Evolutionary conservation across 2,888 invertebrate species (phyloP).

Genomic region (Drosophila prostipennis): DNA sequence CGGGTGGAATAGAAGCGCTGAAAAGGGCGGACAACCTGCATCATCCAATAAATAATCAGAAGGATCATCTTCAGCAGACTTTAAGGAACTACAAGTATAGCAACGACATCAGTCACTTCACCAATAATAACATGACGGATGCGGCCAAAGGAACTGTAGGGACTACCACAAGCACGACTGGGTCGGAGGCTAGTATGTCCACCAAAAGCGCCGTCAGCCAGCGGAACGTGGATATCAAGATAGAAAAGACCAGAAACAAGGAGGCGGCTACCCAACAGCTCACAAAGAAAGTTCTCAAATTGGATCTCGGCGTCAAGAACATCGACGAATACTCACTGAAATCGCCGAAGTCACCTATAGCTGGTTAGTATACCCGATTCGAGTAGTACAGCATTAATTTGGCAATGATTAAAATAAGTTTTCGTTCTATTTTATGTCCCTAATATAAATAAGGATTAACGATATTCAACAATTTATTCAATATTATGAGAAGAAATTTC

Average conservation of each 20-base stretch:
- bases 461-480: no score
- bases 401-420: neutral
- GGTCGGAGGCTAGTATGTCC: slow-evolving; percentile 26
- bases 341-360: slow-evolving; percentile 84
- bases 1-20: slow-evolving; percentile 8
- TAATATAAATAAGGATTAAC: no score
- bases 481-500: no score
- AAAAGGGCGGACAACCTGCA: slow-evolving; percentile 6
- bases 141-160: slow-evolving; percentile 10
- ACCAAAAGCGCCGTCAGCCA: slow-evolving; percentile 86
- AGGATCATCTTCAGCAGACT: neutral
- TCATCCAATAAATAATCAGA: neutral
- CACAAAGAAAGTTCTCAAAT: slow-evolving; percentile 81
- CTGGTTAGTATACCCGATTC: slow-evolving; percentile 63
- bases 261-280: slow-evolving; percentile 76
- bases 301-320: slow-evolving; percentile 82
- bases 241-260: slow-evolving; percentile 83
- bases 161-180: slow-evolving; percentile 16
- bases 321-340: slow-evolving; percentile 81
- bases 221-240: slow-evolving; percentile 86
- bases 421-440: neutral
- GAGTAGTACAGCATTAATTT: neutral
- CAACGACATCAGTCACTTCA: slow-evolving; percentile 24
- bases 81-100: slow-evolving; percentile 2
- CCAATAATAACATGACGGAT: slow-evolving; percentile 34